phyloP scores from a whole-genome alignment of 2,797 vertebrate species.

The Spinibarbus caldwelli region DNA sequence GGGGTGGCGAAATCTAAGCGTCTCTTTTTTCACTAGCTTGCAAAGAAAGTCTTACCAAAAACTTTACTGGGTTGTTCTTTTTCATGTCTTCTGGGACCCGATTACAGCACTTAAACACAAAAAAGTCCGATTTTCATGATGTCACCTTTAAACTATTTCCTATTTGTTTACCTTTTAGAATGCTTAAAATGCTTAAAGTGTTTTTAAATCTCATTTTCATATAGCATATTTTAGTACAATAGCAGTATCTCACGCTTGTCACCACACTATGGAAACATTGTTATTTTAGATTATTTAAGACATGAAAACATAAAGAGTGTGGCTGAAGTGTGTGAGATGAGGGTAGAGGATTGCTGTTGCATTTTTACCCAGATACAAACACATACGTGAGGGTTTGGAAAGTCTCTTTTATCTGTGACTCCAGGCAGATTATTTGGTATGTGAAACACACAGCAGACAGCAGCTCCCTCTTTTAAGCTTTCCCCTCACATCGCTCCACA shows the following conservation, averaged over 20 bases:
- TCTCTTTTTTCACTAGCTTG: too few relatives aligned
- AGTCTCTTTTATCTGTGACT: slow-evolving; percentile 59
- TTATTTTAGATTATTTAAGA: slow-evolving; percentile 14
- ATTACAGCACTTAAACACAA: too few relatives aligned
- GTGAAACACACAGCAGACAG: slow-evolving; percentile 61
- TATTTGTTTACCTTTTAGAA: too few relatives aligned
- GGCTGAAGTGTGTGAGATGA: slow-evolving; percentile 30
- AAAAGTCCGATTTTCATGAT: too few relatives aligned
- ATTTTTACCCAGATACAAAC: slow-evolving; percentile 20
- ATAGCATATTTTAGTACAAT: neutral
- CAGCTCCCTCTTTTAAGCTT: slow-evolving; percentile 57
- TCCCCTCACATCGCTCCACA: slow-evolving; percentile 62
- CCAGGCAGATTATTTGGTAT: slow-evolving; percentile 64
- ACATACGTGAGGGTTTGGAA: slow-evolving; percentile 32
- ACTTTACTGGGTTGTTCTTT: too few relatives aligned
- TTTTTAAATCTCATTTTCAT: too few relatives aligned
- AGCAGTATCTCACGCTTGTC: neutral
- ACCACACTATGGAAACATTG: neutral
- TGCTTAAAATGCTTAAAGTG: too few relatives aligned
- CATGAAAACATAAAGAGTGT: slow-evolving; percentile 1
- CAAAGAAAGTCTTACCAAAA: too few relatives aligned
- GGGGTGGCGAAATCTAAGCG: too few relatives aligned
- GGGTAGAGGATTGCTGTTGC: neutral
- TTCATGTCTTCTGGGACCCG: too few relatives aligned
- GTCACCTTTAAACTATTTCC: too few relatives aligned